Base-by-base conservation (phyloP, 1,140 invertebrate genomes). In the Tetranychus cinnabarinus region DNA sequence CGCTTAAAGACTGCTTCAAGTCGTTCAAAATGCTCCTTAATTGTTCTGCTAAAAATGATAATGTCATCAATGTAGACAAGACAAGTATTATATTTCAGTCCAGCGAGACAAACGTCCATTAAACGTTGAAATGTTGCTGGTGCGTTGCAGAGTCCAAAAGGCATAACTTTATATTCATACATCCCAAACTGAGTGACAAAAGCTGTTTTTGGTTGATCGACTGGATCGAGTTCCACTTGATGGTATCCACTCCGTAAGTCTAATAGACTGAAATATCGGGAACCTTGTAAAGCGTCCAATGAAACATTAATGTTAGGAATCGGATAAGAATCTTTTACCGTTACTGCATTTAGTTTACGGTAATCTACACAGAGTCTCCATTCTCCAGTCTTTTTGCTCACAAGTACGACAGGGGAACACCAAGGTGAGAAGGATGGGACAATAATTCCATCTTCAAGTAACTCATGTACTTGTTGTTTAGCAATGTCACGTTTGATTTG, bases 181-280 rank as follows among this genome's bases (percentile, higher is more conserved):
- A 63, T 56, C 54, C 61, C 66, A 35, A 8, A 13, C 10, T 55
- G 33, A 12, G 56, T 52, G 2, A 36, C 10, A 56, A 63, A 65
- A 3, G 59, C 48, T 2, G 61, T 58, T 66, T 61, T 60, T 15
- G 36, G 34, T 39, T 15, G 13, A 54, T 63, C 34, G 1, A 68
- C 66, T 37, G 66, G 64, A 55, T 69, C 64, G 1, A 73, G 57
- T 3, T 70, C 42, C 62, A 76, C 33, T 66, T 77, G 76, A 65
- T 73, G 71, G 62, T 75, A 80, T 0, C 77, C 77, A 33, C 67
- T 63, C 34, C 42, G 57, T 56, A 77, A 66, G 69, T 78, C 76
- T 10, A 50, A 15, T 50, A 50, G 23, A 31, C 48, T 50, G 48
- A 50, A 50, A 15, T 10, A 50, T n/a, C 5, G 15, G 15, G 48